A percentile compares a stretch with the other conserved stretches of the same genome.
These are phyloP conservation scores for Nothoprocta perdicaria DNA, from an alignment of 2,113 vertebrate species.

Conservation along the genomic window DNA sequence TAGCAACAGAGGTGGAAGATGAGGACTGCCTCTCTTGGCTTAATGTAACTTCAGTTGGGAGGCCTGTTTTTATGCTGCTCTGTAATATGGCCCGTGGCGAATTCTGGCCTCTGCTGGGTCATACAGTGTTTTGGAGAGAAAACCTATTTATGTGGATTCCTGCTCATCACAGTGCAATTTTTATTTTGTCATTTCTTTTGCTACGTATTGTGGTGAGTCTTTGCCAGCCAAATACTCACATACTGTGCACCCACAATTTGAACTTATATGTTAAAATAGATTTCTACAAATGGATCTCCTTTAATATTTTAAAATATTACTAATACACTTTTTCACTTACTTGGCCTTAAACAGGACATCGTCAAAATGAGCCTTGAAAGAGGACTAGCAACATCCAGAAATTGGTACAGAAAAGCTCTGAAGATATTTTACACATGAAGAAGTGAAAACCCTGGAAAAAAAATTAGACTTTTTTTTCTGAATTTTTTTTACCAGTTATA, in stretches of 20 bases:
- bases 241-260: not conserved
- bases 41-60: too few relatives aligned
- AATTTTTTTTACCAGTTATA: not conserved
- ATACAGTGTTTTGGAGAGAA: too few relatives aligned
- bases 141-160: too few relatives aligned
- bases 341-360: not conserved
- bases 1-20: too few relatives aligned
- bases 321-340: not conserved
- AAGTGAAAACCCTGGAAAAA: not conserved
- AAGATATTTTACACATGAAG: not conserved
- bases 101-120: too few relatives aligned
- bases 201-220: not conserved
- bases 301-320: not conserved
- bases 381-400: not conserved
- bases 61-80: too few relatives aligned
- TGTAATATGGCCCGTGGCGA: too few relatives aligned
- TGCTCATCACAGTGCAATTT: not conserved
- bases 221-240: not conserved
- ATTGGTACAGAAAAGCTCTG: not conserved
- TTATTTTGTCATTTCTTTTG: not conserved
- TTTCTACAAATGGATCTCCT: not conserved
- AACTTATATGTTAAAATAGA: not conserved
- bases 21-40: too few relatives aligned
- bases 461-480: not conserved
- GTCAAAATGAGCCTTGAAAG: not conserved